Percentiles rank a stretch among this genome's conserved stretches.
Conservation (phyloP, 1,140 invertebrate genomes). For the Globodera rostochiensis region DNA sequence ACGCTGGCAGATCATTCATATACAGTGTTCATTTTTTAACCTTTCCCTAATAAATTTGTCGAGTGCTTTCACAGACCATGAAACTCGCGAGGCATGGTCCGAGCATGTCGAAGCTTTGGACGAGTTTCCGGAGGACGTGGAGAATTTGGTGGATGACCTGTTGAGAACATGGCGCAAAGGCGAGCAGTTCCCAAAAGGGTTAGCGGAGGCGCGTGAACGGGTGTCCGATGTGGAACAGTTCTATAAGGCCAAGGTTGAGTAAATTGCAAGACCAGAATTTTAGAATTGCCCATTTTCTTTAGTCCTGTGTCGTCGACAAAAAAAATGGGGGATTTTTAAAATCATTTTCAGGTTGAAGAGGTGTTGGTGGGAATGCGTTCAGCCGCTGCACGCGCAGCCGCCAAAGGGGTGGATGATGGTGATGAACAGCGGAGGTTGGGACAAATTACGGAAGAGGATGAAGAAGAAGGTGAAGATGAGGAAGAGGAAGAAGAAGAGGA, state of each 20-base stretch:
- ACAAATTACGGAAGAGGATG: constrained; percentile 38
- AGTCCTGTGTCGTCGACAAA: no score
- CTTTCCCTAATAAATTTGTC: not conserved
- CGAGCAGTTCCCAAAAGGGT: constrained; percentile 41
- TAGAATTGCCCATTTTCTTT: no score
- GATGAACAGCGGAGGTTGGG: constrained; percentile 27
- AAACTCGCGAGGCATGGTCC: constrained; percentile 44
- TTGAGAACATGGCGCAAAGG: constrained; percentile 44
- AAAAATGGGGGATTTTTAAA: no score
- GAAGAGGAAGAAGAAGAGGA: constrained; percentile 42
- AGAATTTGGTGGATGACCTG: constrained; percentile 36
- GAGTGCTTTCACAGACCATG: constrained; percentile 34
- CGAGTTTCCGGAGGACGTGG: constrained; percentile 50
- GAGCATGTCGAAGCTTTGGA: constrained; percentile 40
- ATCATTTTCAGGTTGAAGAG: constrained; percentile 33
- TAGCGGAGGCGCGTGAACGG: constrained; percentile 40
- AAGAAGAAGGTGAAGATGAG: constrained; percentile 30
- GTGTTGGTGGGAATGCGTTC: constrained; percentile 29
- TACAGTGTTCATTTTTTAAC: not conserved
- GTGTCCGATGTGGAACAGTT: constrained; percentile 38
- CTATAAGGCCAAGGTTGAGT: constrained; percentile 40
- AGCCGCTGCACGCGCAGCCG: not conserved
- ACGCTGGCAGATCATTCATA: not conserved
- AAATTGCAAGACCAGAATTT: not conserved
- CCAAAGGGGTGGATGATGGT: constrained; percentile 9